Evolutionary conservation across 2,113 vertebrate genomes (phyloP), one percentile per base, ranked within the genome.

Genomic region (Calyptommatus sinebrachiatus): DNA sequence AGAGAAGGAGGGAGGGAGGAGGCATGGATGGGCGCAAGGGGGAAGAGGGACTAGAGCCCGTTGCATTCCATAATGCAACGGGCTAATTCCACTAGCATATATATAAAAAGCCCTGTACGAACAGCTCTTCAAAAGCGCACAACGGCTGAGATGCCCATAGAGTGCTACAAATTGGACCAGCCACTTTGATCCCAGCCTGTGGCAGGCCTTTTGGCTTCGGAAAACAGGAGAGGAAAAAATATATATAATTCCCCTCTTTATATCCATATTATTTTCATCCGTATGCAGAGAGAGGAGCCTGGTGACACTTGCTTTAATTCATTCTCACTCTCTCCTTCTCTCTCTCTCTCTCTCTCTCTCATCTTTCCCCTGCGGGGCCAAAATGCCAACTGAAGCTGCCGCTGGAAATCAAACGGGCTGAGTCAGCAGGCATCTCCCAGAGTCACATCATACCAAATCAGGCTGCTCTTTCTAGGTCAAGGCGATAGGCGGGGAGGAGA

Each of bases 391-490:
- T 1, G 9, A 45, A 45, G 73, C 31, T 3, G 24, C 62, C 16
- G 46, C 62, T 50, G 7, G 31, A 24, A 20, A 4, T 10, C 14
- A 16, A 69, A n/a, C 48, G 5, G 48, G 76, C 76, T 78, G 76
- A 78, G 28, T 78, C 76, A 78, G 76, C 76, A 21, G 35, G 60
- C 9, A 6, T 12, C 8, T 41, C 8, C 5, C 7, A 29, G 65
- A 60, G 48, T 8, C 66, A 8, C 65, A 68, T 78, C 76, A 66
- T 29, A 11, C 66, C 48, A 35, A 57, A 69, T 26, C 24, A 29
- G 48, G 65, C 29, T 24, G 62, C 48, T 60, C 76, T 78, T 78
- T 78, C 76, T 78, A 78, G 76, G 76, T 78, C 76, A 78, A 69
- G 76, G 28, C 65, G 8, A 26, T 2, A 12, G 46, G 16, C 2